Conservation (phyloP, 2,797 vertebrate species). For the Podarcis siculus region DNA sequence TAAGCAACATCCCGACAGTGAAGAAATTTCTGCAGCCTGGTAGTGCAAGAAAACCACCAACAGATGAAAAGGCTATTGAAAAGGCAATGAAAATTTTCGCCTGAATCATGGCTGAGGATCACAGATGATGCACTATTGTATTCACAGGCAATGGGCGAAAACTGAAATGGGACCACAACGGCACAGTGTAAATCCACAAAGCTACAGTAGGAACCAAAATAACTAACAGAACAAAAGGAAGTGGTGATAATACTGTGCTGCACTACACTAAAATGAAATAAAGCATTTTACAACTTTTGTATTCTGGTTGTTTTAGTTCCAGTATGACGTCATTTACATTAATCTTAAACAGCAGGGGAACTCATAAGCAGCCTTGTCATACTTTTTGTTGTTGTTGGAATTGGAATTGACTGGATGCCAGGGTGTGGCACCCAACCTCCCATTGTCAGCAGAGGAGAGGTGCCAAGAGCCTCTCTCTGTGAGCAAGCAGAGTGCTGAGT, state of each 20-base stretch:
- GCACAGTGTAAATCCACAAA: background rate
- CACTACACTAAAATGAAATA: background rate
- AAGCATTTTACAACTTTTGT: background rate
- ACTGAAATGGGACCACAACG: background rate
- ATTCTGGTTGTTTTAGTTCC: background rate
- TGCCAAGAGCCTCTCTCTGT: too few relatives aligned
- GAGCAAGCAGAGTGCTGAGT: too few relatives aligned
- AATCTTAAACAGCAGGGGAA: too few relatives aligned
- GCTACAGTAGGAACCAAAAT: too few relatives aligned
- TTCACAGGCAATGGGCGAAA: background rate
- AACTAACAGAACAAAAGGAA: too few relatives aligned
- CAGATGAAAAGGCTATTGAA: constrained; percentile 81
- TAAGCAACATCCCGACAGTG: constrained; percentile 81
- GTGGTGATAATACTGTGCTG: background rate
- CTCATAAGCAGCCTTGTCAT: too few relatives aligned
- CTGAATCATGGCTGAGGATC: background rate
- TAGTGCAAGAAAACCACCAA: constrained; percentile 84
- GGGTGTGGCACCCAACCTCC: too few relatives aligned
- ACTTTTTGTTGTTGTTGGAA: too few relatives aligned
- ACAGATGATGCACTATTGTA: too few relatives aligned
- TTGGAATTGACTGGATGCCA: too few relatives aligned
- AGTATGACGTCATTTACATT: too few relatives aligned
- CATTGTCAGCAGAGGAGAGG: too few relatives aligned
- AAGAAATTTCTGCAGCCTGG: constrained; percentile 86
- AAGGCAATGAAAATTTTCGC: constrained; percentile 27